Evolutionary conservation across 1,140 invertebrate genomes (phyloP).

Genomic region (Acromyrmex echinatior): DNA sequence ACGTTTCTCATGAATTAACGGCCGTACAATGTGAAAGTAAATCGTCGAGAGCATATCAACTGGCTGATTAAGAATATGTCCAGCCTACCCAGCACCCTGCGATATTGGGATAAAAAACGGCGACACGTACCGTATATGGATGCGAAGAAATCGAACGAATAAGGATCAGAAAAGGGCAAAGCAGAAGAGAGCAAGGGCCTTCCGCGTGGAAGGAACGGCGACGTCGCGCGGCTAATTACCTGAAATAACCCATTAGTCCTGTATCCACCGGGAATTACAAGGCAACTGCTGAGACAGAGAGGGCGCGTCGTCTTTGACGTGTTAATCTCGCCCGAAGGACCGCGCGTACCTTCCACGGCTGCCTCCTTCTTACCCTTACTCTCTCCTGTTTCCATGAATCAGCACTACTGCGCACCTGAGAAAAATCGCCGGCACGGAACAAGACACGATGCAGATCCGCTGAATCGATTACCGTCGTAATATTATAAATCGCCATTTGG

Average conservation of each 20-base stretch:
- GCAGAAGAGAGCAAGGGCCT: conserved; percentile 47
- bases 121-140: conserved; percentile 23
- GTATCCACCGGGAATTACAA: conserved; percentile 80
- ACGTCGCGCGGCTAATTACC: conserved; percentile 81
- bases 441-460: conserved; percentile 37
- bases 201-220: conserved; percentile 69
- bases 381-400: conserved; percentile 83
- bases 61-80: conserved; percentile 51
- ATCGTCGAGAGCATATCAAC: conserved; percentile 21
- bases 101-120: not conserved
- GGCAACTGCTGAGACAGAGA: conserved; percentile 63
- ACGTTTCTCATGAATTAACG: conserved; percentile 43
- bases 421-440: conserved; percentile 76
- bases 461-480: conserved; percentile 63
- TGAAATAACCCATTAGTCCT: conserved; percentile 84
- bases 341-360: conserved; percentile 52
- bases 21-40: conserved; percentile 30
- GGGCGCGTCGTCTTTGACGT: conserved; percentile 83
- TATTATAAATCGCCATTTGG: conserved; percentile 41
- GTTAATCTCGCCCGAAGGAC: conserved; percentile 80
- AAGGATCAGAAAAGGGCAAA: conserved; percentile 3
- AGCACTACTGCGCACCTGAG: conserved; percentile 80
- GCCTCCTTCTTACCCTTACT: conserved; percentile 9
- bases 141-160: conserved; percentile 31
- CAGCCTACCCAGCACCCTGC: conserved; percentile 1